Evolutionary conservation across 2,888 invertebrate species (phyloP).

Genomic region (Meliscaeva auricollis): DNA sequence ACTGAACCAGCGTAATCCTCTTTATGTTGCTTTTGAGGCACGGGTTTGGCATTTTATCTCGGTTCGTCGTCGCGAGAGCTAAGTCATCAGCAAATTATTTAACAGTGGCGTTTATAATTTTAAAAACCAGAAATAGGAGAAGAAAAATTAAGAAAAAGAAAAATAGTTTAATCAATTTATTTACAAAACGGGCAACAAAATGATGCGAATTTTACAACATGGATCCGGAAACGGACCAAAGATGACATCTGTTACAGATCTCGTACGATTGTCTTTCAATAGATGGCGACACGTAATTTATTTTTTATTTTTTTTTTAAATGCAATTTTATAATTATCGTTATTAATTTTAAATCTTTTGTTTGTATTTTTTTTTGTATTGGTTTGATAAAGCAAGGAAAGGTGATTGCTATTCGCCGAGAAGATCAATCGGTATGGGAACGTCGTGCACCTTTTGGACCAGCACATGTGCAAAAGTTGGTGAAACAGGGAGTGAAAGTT

Average conservation of each 20-base stretch:
- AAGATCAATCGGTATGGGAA: slow-evolving; percentile 98
- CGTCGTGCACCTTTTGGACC: slow-evolving; percentile 97
- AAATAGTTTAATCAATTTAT: not conserved
- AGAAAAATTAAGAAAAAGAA: slow-evolving; percentile 35
- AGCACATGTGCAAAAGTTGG: slow-evolving; percentile 93
- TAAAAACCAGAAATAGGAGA: slow-evolving; percentile 42
- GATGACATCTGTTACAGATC: slow-evolving; percentile 69
- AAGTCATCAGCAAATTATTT: slow-evolving; percentile 46
- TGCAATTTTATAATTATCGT: not conserved
- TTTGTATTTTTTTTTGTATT: slow-evolving; percentile 25
- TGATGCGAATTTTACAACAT: slow-evolving; percentile 81
- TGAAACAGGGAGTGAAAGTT: slow-evolving; percentile 95
- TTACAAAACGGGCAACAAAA: slow-evolving; percentile 75
- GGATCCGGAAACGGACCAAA: slow-evolving; percentile 77
- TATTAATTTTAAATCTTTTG: slow-evolving; percentile 2
- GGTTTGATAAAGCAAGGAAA: slow-evolving; percentile 86
- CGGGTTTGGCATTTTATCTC: slow-evolving; percentile 69
- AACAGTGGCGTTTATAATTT: slow-evolving; percentile 55
- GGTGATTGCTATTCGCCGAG: slow-evolving; percentile 93
- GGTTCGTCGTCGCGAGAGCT: slow-evolving; percentile 63
- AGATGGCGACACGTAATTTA: slow-evolving; percentile 82
- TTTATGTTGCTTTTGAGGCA: slow-evolving; percentile 38
- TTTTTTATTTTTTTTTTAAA: slow-evolving; percentile 6
- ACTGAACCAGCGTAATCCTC: slow-evolving; percentile 29
- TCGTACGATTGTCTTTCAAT: slow-evolving; percentile 74